These are phyloP conservation scores for Zaprionus inermis DNA, from an alignment of 1,140 invertebrate genomes.

Conservation along the genomic window DNA sequence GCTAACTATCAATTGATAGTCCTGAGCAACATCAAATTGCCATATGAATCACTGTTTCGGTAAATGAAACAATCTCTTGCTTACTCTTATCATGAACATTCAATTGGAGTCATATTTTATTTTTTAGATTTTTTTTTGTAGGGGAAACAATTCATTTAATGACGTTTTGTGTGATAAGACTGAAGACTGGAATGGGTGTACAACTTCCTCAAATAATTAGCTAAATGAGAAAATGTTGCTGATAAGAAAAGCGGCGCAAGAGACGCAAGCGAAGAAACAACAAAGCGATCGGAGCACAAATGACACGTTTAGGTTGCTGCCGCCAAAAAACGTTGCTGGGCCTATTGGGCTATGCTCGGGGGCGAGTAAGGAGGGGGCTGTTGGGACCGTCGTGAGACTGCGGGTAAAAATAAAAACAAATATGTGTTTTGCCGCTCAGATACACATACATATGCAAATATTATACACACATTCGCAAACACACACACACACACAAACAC, in stretches of 20 bases:
- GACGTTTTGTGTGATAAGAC: constrained; percentile 56
- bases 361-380: constrained; percentile 3
- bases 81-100: constrained; percentile 13
- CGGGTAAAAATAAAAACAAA: constrained; percentile 61
- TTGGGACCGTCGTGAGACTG: constrained; percentile 28
- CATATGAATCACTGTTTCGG: constrained; percentile 1
- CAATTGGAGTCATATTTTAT: not conserved
- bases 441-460: constrained; percentile 4
- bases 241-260: constrained; percentile 42
- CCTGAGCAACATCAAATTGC: not conserved
- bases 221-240: constrained; percentile 58
- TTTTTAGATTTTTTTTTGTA: constrained; percentile 6
- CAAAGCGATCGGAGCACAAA: constrained; percentile 37
- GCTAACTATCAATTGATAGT: constrained; percentile 1
- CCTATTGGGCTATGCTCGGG: not conserved
- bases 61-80: not conserved
- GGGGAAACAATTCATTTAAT: constrained; percentile 36
- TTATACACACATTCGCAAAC: not conserved
- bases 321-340: not conserved
- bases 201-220: constrained; percentile 75
- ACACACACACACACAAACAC: not conserved
- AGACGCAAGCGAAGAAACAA: constrained; percentile 16
- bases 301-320: constrained; percentile 38
- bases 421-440: constrained; percentile 32
- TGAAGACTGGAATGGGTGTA: not conserved